Base-by-base conservation (phyloP, 2,888 invertebrate genomes). In the Spialia ferax region DNA sequence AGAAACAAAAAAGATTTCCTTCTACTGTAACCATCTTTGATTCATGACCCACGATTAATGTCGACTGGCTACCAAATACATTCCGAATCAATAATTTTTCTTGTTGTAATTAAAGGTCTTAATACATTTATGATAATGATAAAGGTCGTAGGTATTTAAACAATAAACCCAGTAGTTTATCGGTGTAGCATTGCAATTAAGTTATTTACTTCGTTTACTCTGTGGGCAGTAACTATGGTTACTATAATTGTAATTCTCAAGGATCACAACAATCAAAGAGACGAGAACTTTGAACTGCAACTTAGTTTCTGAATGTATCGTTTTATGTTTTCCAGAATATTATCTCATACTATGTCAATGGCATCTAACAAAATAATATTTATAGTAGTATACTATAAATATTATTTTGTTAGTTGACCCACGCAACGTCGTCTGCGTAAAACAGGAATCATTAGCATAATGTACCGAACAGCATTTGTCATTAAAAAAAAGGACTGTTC, bases 141-240 rank as follows among this genome's bases (percentile, higher is more conserved):
- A 15, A 59, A 60, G 60, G 60, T 60, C 42, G 26, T 59, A 20
- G 35, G 38, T 57, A 7, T 22, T 57, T 4, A 15, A 48, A 60
- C 29, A 26, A 29, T 42, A 1, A 48, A 29, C 26, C 7, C 48
- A 26, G 42, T 29, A 10, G 23, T 45, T 45, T 60, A 45, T 59
- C 42, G 11, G n/a, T 42, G 26, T 15, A 45, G 22, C 13, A 22
- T 26, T 26, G 23, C 45, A 45, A 59, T 59, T 42, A 42, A 42
- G 42, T 7, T 7, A 42, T 22, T 20, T 50, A 11, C 11, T 22
- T 18, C 22, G 13, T 11, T 48, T 48, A 48, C 15, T 42, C 11
- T 42, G 15, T 15, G 42, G 15, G 42, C 38, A 38, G 13, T n/a
- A 32, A 32, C 6, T 38, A 38, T 38, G n/a, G 38, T 38, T n/a